Evolutionary conservation across 2,797 vertebrate species (phyloP), one percentile per base, ranked within the genome.

Genomic region (Gymnoscopelus microlampas): DNA sequence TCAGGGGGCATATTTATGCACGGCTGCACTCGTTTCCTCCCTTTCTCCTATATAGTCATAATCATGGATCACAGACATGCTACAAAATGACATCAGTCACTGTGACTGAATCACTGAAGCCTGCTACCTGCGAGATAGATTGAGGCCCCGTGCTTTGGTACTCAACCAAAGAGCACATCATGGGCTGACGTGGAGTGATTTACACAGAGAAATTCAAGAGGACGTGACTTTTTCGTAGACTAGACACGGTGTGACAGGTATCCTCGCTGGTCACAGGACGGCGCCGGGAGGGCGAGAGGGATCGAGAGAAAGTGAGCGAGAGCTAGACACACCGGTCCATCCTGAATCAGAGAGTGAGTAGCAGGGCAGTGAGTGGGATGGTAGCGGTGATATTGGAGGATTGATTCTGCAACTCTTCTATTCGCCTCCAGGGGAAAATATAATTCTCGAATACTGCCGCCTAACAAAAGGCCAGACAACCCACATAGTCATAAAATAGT

Each of bases 401-500:
- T n/a, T 60, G 57, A 15, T 9, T 15, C 66, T 58, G 50, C 55
- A 19, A n/a, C 14, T 32, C 32, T 70, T 10, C 49, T 7, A 4
- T 64, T 10, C 60, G 68, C 67, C 35, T 53, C 32, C 50, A 11
- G 66, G 23, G 23, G 59, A 61, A 68, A 68, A 53, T 61, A 59
- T 48, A 58, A 64, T 61, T 48, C 24, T 74, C 71, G 64, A 60
- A 68, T 61, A 65, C 26, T 23, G 60, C 54, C 19, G 60, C 14
- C n/a, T 59, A 62, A 72, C 66, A 62, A 66, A 76, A 59, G 49
- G 53, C 19, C 55, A 60, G 63, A 63, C 32, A 59, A 54, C 19
- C 53, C 48, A 2, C 53, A 48, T 63, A 53, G 53, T 44, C 15
- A 53, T 68, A 67, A 76, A 63, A 66, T 54, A 53, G 44, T 61